Percentiles rank a stretch among this genome's conserved stretches.
These are phyloP conservation scores for Grammomys dolichurus DNA, from an alignment of 2,113 vertebrate genomes.

Conservation along the genomic window DNA sequence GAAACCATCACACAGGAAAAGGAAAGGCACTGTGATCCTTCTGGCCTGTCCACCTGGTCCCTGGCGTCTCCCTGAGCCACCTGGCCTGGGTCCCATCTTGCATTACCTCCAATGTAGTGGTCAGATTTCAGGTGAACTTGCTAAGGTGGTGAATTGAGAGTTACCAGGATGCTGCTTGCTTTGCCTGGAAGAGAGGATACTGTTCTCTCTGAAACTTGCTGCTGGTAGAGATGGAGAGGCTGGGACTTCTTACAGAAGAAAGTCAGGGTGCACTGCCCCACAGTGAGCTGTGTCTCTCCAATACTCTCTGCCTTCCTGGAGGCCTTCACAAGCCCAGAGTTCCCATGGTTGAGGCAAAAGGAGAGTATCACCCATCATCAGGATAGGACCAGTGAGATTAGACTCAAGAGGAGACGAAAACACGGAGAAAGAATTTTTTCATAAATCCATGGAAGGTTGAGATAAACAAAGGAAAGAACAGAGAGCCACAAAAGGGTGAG, in stretches of 20 bases:
- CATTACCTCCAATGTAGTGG: not conserved
- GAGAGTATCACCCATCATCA: not conserved
- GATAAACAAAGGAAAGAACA: not conserved
- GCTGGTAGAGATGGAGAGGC: not conserved
- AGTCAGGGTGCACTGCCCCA: not conserved
- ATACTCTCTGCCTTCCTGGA: not conserved
- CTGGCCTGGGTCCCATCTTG: not conserved
- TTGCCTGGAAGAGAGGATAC: not conserved
- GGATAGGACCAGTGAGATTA: not conserved
- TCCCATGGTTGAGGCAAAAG: accelerated
- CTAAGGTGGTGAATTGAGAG: not conserved
- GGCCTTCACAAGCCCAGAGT: not conserved
- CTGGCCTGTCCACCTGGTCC: not conserved
- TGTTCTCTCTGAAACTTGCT: not conserved
- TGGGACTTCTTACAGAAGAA: not conserved
- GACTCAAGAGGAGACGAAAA: not conserved
- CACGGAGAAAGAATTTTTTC: accelerated
- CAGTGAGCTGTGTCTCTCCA: not conserved
- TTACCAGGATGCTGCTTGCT: not conserved
- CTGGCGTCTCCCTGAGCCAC: not conserved
- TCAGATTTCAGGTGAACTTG: not conserved
- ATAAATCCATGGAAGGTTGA: not conserved
- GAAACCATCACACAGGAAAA: not conserved
- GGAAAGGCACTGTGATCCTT: not conserved
- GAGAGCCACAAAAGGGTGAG: too few relatives aligned